A percentile compares a stretch with the other conserved stretches of the same genome.
Conservation (phyloP, 2,797 vertebrate genomes). For the Gouania willdenowi region DNA sequence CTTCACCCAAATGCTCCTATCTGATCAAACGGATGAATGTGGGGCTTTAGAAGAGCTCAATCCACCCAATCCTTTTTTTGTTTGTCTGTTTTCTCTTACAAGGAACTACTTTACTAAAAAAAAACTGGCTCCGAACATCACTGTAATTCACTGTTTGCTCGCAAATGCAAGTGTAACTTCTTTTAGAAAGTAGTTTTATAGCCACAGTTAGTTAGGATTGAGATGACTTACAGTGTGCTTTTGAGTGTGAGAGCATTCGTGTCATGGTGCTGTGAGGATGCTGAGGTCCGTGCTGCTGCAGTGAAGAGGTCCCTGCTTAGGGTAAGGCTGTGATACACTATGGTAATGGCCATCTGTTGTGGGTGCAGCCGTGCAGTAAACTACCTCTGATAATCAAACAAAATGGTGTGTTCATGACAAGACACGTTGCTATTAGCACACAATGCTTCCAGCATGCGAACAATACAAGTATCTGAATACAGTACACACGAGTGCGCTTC, state of each 20-base stretch:
- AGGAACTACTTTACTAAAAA: slow-evolving; percentile 28
- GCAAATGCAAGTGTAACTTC: slow-evolving; percentile 38
- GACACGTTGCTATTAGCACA: slow-evolving; percentile 3
- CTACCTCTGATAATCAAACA: slow-evolving; percentile 61
- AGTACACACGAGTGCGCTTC: slow-evolving; percentile 17
- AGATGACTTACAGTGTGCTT: slow-evolving; percentile 39
- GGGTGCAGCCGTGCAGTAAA: slow-evolving; percentile 67
- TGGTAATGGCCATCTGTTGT: slow-evolving; percentile 71
- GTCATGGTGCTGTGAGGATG: slow-evolving; percentile 20
- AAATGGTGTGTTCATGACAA: slow-evolving; percentile 5
- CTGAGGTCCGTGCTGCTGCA: slow-evolving; percentile 12
- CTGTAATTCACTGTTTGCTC: slow-evolving; percentile 21
- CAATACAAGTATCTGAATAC: background rate
- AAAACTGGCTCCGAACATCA: slow-evolving; percentile 18
- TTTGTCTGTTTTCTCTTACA: slow-evolving; percentile 26
- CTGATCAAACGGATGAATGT: slow-evolving; percentile 46
- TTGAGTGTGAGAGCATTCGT: slow-evolving; percentile 31
- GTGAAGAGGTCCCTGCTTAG: slow-evolving; percentile 30
- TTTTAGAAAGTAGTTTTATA: too few species aligned
- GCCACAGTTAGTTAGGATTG: slow-evolving; percentile 25
- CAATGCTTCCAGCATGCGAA: background rate
- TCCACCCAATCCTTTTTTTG: slow-evolving; percentile 28
- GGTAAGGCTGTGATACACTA: slow-evolving; percentile 44
- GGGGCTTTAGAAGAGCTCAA: slow-evolving; percentile 25
- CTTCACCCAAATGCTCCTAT: slow-evolving; percentile 24